Base-by-base conservation (phyloP, 2,113 vertebrate genomes). In the Thalassarche chlororhynchos region DNA sequence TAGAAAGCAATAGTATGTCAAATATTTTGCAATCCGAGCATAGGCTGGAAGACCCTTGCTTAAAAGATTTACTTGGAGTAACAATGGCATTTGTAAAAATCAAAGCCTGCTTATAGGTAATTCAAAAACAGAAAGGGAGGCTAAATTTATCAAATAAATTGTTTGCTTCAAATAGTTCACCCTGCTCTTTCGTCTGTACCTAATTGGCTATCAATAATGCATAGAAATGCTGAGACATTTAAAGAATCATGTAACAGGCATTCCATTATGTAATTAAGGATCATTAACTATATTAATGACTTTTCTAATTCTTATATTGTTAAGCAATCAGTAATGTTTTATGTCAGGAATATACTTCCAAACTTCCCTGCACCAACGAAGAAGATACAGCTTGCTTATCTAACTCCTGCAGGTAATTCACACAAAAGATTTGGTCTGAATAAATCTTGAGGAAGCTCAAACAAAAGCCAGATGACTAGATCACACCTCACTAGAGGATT, bases 201-300 rank as follows among this genome's bases (percentile, higher is more conserved):
- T 97, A 98, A 97, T 93, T 97, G 89, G 28, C 93, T 97, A 97
- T 97, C 95, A 97, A 95, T 97, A 97, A 97, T 83, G 78, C 86
- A 95, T 89, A 60, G 91, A 96, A 95, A 95, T 84, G 80, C 93
- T 88, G 90, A 96, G 89, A 97, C 89, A 94, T 65, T 80, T 88
- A 95, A 95, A 97, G 91, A 96, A 97, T 97, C 74, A 92, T 91
- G 89, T 89, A 94, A 89, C 89, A 94, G 88, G 87, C 94, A 97
- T 97, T 96, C 94, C 88, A 98, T 96, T 97, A 96, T 93, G 75
- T 95, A 97, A 98, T 97, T 98, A 96, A 96, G 95, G 38, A 94
- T 92, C 92, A 93, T 97, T 97, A 98, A 91, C 95, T 95, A 94
- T 95, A 97, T 97, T 97, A 93, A 97, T 93, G 71, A 91, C 36